Conservation (phyloP, 2,888 invertebrate genomes). For the Matsumyia berberina region DNA sequence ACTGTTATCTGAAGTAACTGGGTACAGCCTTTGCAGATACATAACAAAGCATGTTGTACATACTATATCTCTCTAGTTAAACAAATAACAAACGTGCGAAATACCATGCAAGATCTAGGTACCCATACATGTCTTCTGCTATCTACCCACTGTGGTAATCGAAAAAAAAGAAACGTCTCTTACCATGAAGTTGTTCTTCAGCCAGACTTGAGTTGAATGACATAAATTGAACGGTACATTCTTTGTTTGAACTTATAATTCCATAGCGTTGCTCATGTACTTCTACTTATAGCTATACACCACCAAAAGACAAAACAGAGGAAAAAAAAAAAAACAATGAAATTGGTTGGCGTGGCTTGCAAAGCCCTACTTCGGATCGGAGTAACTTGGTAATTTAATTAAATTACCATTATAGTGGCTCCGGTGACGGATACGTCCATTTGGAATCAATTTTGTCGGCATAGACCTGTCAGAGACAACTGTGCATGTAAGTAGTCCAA, state of each 20-base stretch:
- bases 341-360: conserved; percentile 4
- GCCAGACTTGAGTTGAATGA: conserved; percentile 54
- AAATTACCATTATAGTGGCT: conserved; percentile 54
- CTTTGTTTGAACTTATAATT: conserved; percentile 63
- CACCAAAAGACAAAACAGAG: conserved; percentile 6
- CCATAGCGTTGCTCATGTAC: conserved; percentile 38
- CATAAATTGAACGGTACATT: conserved; percentile 63
- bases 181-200: conserved; percentile 37
- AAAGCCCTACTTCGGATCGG: conserved; percentile 33
- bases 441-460: conserved; percentile 46
- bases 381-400: conserved; percentile 54
- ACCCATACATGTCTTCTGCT: background rate
- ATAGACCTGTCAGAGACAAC: conserved; percentile 26
- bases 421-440: conserved; percentile 27
- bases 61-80: conserved; percentile 5
- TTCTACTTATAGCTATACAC: conserved; percentile 2
- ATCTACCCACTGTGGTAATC: background rate
- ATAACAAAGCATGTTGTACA: no score
- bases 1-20: conserved; percentile 26
- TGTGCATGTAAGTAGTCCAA: background rate
- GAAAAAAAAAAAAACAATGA: conserved; percentile 6
- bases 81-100: conserved; percentile 42
- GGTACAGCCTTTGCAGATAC: conserved; percentile 13
- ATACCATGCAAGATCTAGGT: conserved; percentile 9
- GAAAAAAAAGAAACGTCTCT: conserved; percentile 21